Conservation (phyloP, 37 sponge, comb jelly and placozoan species). For the Halichondria panicea region DNA sequence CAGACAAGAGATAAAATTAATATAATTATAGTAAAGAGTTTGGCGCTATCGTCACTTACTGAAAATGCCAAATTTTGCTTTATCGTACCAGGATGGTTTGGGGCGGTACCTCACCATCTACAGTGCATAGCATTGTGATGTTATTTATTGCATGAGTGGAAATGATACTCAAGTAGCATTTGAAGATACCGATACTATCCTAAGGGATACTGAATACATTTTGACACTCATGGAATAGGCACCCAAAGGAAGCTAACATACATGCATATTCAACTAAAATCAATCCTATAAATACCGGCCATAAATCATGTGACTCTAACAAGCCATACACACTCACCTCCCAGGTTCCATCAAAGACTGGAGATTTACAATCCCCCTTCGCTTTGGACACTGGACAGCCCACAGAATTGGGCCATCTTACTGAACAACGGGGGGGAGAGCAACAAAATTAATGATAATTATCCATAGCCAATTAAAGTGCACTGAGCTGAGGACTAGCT, state of each 20-base stretch:
- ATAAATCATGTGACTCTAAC: too few species aligned
- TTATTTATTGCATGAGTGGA: background rate
- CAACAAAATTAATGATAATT: too few species aligned
- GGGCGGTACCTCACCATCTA: slow-evolving; percentile 67
- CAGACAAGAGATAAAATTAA: background rate
- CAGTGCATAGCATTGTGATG: background rate
- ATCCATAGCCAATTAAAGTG: too few species aligned
- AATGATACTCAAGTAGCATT: background rate
- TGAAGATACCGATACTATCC: too few species aligned
- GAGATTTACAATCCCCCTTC: slow-evolving; percentile 21
- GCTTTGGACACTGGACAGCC: slow-evolving; percentile 23
- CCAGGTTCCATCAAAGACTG: slow-evolving; percentile 48
- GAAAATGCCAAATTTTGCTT: slow-evolving; percentile 84
- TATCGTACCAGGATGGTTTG: slow-evolving; percentile 72
- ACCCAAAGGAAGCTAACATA: too few species aligned
- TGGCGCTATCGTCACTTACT: slow-evolving; percentile 9
- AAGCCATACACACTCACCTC: slow-evolving; percentile 60
- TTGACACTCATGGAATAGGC: too few species aligned
- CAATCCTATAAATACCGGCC: too few species aligned
- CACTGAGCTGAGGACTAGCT: too few species aligned
- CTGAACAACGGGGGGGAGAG: background rate
- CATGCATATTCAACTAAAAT: too few species aligned
- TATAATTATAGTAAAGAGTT: background rate
- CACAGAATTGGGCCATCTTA: slow-evolving; percentile 37
- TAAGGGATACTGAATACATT: too few species aligned